Evolutionary conservation across 2,888 invertebrate species (phyloP), one percentile per base, ranked within the genome.

Genomic region (Hypercompe scribonia): DNA sequence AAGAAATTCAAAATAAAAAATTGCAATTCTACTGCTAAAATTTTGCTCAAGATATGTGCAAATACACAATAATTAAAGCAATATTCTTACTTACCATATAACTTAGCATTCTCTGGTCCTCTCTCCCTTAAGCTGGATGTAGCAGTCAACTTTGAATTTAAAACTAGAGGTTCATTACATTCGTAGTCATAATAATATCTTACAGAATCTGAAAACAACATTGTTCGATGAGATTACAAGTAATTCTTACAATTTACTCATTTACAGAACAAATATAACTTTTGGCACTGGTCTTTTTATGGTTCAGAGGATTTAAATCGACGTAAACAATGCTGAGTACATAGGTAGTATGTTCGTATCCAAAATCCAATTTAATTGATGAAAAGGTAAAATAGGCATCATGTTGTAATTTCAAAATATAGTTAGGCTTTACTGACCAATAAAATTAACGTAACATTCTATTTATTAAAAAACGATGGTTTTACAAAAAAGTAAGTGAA

Each of bases 41-140:
- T 65, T 34, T 73, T 73, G 54, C 21, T 65, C 75, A 74, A 63
- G 73, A 68, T 24, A 72, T 68, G 18, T 21, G 24, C 24, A 54
- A 21, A 33, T 66, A 8, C 61, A 74, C 71, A 33, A 24, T 11
- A 67, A 66, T 74, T 74, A 21, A 46, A 63, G 13, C 74, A n/a
- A 42, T 63, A 13, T 65, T 28, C 33, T 72, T 68, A 87, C 97
- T 97, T 96, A 98, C 98, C 98, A 96, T 98, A 97, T 86, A 99
- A 96, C 88, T 97, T 96, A 58, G 98, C 98, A 96, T 98, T 98
- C 78, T 97, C 96, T n/a, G 99, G 97, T 76, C 98, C 98, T 90
- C 98, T 96, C 84, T 98, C 98, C 69, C 97, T 96, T 76, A 98
- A 94, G 83, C 97, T 97, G 31, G 98, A 98, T 64, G 98, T 98